These are phyloP conservation scores for Pagetopsis macropterus DNA, from an alignment of 2,797 vertebrate species.

Conservation along the genomic window DNA sequence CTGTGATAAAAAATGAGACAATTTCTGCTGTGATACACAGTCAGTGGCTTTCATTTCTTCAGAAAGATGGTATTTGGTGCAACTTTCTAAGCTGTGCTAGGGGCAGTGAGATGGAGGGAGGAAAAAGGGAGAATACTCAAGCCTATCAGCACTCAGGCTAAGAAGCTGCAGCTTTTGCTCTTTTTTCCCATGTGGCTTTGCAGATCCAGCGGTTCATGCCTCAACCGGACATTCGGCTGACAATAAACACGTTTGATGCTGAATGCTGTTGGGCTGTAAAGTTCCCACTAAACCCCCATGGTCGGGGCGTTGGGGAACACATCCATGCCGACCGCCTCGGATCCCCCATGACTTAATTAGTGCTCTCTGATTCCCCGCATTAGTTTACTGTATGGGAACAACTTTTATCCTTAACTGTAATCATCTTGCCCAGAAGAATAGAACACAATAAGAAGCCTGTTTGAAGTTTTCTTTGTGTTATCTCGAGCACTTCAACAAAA, in stretches of 20 bases:
- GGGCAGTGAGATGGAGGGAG: constrained; percentile 44
- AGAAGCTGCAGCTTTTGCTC: constrained; percentile 53
- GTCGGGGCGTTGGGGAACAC: constrained; percentile 74
- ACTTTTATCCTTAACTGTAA: constrained; percentile 83
- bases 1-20: not conserved
- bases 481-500: constrained; percentile 75
- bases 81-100: constrained; percentile 42
- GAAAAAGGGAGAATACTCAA: constrained; percentile 35
- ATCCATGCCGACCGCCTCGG: constrained; percentile 64
- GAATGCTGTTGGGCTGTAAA: constrained; percentile 73
- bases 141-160: constrained; percentile 42
- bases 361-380: constrained; percentile 80
- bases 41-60: constrained; percentile 17
- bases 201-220: constrained; percentile 69
- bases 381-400: constrained; percentile 83
- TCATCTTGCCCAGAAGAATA: constrained; percentile 82
- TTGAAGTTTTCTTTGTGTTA: constrained; percentile 81
- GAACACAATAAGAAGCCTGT: constrained; percentile 74
- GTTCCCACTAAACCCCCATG: constrained; percentile 67
- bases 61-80: constrained; percentile 40
- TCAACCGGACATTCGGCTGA: constrained; percentile 76
- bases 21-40: constrained; percentile 10
- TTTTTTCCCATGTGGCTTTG: constrained; percentile 59
- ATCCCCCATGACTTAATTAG: constrained; percentile 86
- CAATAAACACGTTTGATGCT: constrained; percentile 80